phyloP scores from a whole-genome alignment of 2,113 vertebrate species.

The Rafetus swinhoei region DNA sequence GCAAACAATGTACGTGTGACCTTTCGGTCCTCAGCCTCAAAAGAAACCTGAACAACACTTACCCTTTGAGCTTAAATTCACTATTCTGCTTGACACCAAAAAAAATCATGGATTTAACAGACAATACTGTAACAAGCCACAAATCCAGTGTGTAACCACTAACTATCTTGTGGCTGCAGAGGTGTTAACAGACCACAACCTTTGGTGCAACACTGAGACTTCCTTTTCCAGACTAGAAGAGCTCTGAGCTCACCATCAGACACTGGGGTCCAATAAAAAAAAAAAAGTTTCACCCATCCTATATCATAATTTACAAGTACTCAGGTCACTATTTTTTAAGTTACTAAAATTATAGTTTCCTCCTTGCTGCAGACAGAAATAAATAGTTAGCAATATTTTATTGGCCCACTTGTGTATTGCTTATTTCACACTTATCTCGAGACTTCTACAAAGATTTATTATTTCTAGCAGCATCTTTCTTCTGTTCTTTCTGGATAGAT shows the following conservation, averaged over 20 bases:
- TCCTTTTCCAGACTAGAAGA: not conserved
- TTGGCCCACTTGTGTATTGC: not conserved
- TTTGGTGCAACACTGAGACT: not conserved
- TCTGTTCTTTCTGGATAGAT: not conserved
- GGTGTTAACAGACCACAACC: not conserved
- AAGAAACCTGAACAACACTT: not conserved
- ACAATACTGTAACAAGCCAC: not conserved
- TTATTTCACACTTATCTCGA: not conserved
- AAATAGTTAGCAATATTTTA: not conserved
- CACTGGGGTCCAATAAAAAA: not conserved
- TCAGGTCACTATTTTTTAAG: not conserved
- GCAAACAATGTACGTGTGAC: not conserved
- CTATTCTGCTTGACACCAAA: not conserved
- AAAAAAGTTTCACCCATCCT: not conserved
- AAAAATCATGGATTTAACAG: not conserved
- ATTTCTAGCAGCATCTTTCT: not conserved
- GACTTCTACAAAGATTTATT: not conserved
- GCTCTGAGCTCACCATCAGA: not conserved
- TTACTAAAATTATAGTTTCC: not conserved
- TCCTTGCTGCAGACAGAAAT: not conserved
- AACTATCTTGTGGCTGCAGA: not conserved
- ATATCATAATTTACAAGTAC: not conserved
- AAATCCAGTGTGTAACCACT: not conserved
- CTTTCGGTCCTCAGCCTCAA: not conserved
- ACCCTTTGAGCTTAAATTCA: not conserved